These are phyloP conservation scores for Macrosteles quadrilineatus DNA, from an alignment of 1,140 invertebrate genomes.

Conservation along the genomic window DNA sequence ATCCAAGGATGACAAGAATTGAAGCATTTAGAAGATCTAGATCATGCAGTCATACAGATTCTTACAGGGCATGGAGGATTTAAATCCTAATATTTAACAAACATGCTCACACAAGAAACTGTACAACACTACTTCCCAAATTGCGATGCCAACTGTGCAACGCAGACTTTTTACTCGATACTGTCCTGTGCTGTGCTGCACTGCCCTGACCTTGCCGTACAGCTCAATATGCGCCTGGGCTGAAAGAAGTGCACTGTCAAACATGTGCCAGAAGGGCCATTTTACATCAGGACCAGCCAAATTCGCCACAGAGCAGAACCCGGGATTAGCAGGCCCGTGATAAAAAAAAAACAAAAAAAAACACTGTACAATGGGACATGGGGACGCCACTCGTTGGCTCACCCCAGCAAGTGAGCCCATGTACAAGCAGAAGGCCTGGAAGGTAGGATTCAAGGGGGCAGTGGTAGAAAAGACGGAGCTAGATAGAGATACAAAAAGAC, in stretches of 20 bases:
- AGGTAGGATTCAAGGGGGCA: too few relatives aligned
- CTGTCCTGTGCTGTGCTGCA: not conserved
- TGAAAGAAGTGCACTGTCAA: not conserved
- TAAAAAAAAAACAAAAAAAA: too few relatives aligned
- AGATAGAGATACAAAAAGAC: too few relatives aligned
- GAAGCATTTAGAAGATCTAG: not conserved
- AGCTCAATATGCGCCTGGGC: not conserved
- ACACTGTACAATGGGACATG: not conserved
- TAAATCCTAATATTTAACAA: not conserved
- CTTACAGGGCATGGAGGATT: not conserved
- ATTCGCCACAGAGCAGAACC: not conserved
- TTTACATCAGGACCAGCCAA: not conserved
- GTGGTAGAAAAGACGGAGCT: too few relatives aligned
- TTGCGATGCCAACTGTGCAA: too few relatives aligned
- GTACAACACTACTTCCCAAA: too few relatives aligned
- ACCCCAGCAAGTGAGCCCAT: not conserved
- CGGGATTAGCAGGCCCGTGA: not conserved
- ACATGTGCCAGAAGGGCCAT: not conserved
- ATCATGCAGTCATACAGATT: not conserved
- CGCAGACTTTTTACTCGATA: too few relatives aligned
- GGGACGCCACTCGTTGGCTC: not conserved
- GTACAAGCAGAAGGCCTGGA: too few relatives aligned
- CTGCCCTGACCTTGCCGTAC: not conserved
- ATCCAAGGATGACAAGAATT: not conserved
- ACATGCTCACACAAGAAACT: not conserved